phyloP scores from a whole-genome alignment of 92 coral and sea anemone genomes.

The Actinernus sp. region DNA sequence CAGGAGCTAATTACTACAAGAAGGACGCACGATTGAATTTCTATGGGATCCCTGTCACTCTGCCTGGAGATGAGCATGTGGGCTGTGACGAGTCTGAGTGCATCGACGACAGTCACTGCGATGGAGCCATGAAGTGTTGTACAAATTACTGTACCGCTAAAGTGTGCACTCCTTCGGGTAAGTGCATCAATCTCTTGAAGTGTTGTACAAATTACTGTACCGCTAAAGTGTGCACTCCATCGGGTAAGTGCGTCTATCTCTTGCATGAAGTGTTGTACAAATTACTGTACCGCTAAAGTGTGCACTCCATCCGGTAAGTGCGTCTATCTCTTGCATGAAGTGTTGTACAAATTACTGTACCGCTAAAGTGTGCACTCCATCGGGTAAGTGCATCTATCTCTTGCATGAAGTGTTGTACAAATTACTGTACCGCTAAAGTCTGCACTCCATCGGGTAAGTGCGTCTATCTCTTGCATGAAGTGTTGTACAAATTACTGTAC shows the following conservation, averaged over 20 bases:
- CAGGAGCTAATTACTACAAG: conserved; percentile 57
- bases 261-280: too few species aligned
- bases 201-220: conserved; percentile 92
- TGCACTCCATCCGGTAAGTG: not conserved
- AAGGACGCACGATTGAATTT: conserved; percentile 75
- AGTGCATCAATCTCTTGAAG: conserved; percentile 33
- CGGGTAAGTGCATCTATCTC: conserved; percentile 62
- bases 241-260: conserved; percentile 61
- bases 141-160: conserved; percentile 85
- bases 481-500: conserved; percentile 82
- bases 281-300: not conserved
- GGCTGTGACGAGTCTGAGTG: conserved; percentile 85
- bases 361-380: conserved; percentile 81
- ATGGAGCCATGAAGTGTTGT: conserved; percentile 90
- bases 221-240: conserved; percentile 81
- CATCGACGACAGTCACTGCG: conserved; percentile 87
- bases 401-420: conserved; percentile 72
- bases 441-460: conserved; percentile 78
- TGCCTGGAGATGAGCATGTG: conserved; percentile 55
- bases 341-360: conserved; percentile 92
- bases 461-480: conserved; percentile 27
- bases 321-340: conserved; percentile 17
- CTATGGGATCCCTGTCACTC: conserved; percentile 66
- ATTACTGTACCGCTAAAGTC: conserved; percentile 74
- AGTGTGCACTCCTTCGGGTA: conserved; percentile 91